Evolutionary conservation across 1,140 invertebrate genomes (phyloP).

Genomic region (Calephelis virginiensis): DNA sequence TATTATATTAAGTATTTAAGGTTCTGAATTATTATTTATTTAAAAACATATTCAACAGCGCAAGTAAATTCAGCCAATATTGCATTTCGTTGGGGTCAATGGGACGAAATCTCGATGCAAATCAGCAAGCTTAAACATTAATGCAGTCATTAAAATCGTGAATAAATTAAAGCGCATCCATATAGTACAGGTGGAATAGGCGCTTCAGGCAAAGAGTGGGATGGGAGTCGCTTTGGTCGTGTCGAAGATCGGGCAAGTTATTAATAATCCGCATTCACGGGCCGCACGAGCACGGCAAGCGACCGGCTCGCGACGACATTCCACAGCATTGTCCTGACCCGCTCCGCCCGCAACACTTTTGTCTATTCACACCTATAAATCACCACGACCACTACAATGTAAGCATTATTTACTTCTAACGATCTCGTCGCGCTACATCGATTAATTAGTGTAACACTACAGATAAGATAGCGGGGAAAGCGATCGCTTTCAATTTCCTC

Average conservation of each 20-base stretch:
- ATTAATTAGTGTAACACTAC: conserved; percentile 76
- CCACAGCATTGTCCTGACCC: conserved; percentile 66
- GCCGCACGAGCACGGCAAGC: conserved; percentile 58
- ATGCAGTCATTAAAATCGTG: conserved; percentile 53
- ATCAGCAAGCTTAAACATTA: conserved; percentile 30
- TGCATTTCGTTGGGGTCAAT: conserved; percentile 18
- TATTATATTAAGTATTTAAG: too few species aligned
- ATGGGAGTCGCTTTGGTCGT: conserved; percentile 45
- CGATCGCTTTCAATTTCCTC: conserved; percentile 78
- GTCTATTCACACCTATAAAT: conserved; percentile 75
- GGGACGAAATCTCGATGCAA: conserved; percentile 29
- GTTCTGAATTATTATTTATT: too few species aligned
- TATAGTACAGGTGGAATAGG: conserved; percentile 56
- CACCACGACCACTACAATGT: conserved; percentile 59
- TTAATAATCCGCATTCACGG: conserved; percentile 75
- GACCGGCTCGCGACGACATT: conserved; percentile 67
- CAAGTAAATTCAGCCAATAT: not conserved
- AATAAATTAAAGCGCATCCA: conserved; percentile 54
- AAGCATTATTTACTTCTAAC: conserved; percentile 71
- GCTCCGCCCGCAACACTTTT: conserved; percentile 71
- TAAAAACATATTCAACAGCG: too few species aligned
- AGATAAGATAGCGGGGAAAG: conserved; percentile 75
- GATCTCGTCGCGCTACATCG: conserved; percentile 61
- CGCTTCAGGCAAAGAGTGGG: conserved; percentile 49
- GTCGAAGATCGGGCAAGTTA: conserved; percentile 61